Percentiles rank a stretch among this genome's conserved stretches.
Conservation (phyloP, 2,113 vertebrate genomes). For the Pelodiscus sinensis region DNA sequence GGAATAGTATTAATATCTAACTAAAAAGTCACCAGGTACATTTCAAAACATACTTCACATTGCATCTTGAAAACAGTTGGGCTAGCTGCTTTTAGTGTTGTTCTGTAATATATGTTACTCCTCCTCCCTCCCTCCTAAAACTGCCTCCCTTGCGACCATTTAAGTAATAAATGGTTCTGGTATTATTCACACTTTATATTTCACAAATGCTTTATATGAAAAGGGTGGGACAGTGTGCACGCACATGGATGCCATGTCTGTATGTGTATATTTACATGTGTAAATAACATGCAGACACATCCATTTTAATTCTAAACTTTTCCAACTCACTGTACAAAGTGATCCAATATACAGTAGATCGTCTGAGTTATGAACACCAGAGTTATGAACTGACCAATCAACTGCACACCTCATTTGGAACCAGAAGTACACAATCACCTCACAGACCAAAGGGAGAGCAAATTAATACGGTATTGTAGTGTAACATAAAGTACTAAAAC, state of each 20-base stretch:
- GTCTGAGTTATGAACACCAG: too few relatives aligned
- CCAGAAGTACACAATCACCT: too few relatives aligned
- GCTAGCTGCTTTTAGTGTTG: background rate
- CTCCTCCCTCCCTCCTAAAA: background rate
- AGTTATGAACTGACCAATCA: too few relatives aligned
- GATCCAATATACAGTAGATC: background rate
- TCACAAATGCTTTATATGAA: background rate
- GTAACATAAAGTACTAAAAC: too few relatives aligned
- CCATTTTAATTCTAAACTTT: background rate
- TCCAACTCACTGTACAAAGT: background rate
- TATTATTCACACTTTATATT: background rate
- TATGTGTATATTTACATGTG: background rate
- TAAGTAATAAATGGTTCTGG: background rate
- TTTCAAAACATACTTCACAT: background rate
- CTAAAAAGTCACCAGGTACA: background rate
- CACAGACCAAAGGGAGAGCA: too few relatives aligned
- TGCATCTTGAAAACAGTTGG: background rate
- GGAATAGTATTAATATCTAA: background rate
- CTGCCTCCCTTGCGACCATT: background rate
- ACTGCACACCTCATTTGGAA: too few relatives aligned
- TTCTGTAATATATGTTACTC: background rate
- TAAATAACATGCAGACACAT: background rate
- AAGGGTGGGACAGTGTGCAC: background rate
- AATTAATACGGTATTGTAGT: too few relatives aligned
- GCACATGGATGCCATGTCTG: background rate